Base-by-base conservation (phyloP, 2,113 vertebrate species). In the Platichthys flesus region DNA sequence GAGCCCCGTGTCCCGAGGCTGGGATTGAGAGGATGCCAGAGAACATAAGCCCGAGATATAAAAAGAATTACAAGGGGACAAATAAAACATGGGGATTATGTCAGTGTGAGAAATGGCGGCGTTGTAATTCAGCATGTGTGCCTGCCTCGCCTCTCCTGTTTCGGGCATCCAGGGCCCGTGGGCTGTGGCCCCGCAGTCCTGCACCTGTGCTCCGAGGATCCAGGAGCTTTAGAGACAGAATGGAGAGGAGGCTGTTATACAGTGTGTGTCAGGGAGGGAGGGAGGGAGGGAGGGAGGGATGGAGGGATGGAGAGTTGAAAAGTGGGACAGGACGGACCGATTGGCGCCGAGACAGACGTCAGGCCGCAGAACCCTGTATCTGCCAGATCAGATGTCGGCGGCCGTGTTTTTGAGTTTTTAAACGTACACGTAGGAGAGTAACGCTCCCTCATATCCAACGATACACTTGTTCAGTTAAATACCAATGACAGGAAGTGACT, bases 61-160 rank as follows among this genome's bases (percentile, higher is more conserved):
- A 89, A 90, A 91, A 90, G 86, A 90, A 92, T 92, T 92, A 90
- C 88, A 91, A 88, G 87, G 81, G 91, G 87, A 93, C 90, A 92
- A 92, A 93, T 93, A 91, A 93, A 93, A 93, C 90, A 92, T 37
- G 81, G 88, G 91, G 90, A 93, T 92, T 93, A 93, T 90, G 91
- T 90, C 92, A 86, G 88, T 88, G 89, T 90, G 88, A 92, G 89
- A 90, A 92, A 90, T 88, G 84, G 88, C 85, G 85, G 87, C 76
- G 71, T 82, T 85, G 82, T 89, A 81, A 85, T 90, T 90, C 83
- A 83, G 87, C 84, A 71, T 90, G 91, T 88, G 87, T 76, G 81
- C 78, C 63, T 2, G 74, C 61, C 76, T 74, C 15, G 74, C 79
- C 85, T 91, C 90, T 92, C 77, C 76, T 18, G 76, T 91, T 89